A percentile compares a stretch with the other conserved stretches of the same genome.
These are phyloP conservation scores for Parauchenoglanis punctatus DNA, from an alignment of 2,797 vertebrate species.

Conservation along the genomic window DNA sequence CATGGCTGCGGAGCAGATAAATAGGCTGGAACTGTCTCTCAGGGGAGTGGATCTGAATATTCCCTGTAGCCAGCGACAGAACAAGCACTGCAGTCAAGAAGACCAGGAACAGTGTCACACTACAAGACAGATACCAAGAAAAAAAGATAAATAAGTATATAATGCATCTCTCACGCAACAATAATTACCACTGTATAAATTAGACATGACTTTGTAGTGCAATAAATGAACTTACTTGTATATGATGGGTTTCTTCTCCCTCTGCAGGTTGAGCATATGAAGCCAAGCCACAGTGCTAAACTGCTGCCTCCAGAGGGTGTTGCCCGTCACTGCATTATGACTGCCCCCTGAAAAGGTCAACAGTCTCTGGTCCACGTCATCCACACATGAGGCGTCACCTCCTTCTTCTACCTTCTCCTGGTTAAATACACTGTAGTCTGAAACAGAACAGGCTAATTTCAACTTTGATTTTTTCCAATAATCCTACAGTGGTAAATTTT, in stretches of 20 bases:
- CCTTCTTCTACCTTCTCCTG: slow-evolving; percentile 70
- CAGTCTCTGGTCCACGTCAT: slow-evolving; percentile 68
- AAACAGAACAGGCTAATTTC: not conserved
- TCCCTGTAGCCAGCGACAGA: slow-evolving; percentile 71
- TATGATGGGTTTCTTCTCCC: slow-evolving; percentile 77
- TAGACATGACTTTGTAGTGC: not conserved
- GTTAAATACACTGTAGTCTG: slow-evolving; percentile 78
- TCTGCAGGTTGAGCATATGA: slow-evolving; percentile 83
- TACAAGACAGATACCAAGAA: slow-evolving; percentile 46
- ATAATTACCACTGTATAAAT: not conserved
- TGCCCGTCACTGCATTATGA: slow-evolving; percentile 49
- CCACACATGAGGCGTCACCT: slow-evolving; percentile 60
- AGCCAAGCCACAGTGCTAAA: slow-evolving; percentile 79
- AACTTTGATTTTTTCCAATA: not conserved
- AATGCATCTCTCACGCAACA: not conserved
- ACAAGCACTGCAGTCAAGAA: slow-evolving; percentile 76
- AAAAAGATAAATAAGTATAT: not conserved
- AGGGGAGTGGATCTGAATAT: slow-evolving; percentile 68
- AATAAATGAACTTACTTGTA: slow-evolving; percentile 76
- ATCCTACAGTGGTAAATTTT: not conserved
- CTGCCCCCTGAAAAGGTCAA: slow-evolving; percentile 70
- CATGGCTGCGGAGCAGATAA: slow-evolving; percentile 75
- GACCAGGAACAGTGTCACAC: slow-evolving; percentile 78
- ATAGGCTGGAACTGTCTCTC: slow-evolving; percentile 78
- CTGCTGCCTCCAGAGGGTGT: slow-evolving; percentile 87